A percentile compares a stretch with the other conserved stretches of the same genome.
phyloP scores from a whole-genome alignment of 1,140 invertebrate genomes.

The Dysdera silvatica region DNA sequence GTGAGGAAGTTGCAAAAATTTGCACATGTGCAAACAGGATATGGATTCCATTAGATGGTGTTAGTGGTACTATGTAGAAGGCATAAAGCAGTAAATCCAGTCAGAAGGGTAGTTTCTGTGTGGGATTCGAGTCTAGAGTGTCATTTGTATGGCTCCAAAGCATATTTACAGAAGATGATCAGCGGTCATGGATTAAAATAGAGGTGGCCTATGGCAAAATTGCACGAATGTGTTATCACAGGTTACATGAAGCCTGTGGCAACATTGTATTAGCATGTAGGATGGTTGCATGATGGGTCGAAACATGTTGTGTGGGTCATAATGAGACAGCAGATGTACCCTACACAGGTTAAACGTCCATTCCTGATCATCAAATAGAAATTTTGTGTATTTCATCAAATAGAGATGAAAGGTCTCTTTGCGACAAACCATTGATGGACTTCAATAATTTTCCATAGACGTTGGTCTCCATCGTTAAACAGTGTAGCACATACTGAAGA shows the following conservation, averaged over 20 bases:
- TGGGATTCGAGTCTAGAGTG: not conserved
- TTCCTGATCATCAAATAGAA: not conserved
- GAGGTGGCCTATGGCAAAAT: not conserved
- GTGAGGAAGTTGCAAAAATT: no score
- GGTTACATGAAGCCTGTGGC: not conserved
- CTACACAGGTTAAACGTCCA: not conserved
- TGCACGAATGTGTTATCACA: not conserved
- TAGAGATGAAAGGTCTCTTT: no score
- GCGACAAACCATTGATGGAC: not conserved
- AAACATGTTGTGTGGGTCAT: not conserved
- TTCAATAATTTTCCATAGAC: not conserved
- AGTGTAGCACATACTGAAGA: not conserved
- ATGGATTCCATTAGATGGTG: no score
- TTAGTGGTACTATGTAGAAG: no score
- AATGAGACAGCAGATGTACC: not conserved
- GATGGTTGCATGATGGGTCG: not conserved
- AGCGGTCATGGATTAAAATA: not conserved
- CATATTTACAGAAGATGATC: not conserved
- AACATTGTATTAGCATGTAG: not conserved
- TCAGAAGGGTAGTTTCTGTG: not conserved
- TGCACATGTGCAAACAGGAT: no score
- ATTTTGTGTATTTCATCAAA: no score
- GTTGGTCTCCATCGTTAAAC: not conserved
- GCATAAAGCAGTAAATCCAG: not conserved
- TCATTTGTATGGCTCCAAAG: not conserved